Evolutionary conservation across 2,888 invertebrate genomes (phyloP).

Genomic region (Labia minor): DNA sequence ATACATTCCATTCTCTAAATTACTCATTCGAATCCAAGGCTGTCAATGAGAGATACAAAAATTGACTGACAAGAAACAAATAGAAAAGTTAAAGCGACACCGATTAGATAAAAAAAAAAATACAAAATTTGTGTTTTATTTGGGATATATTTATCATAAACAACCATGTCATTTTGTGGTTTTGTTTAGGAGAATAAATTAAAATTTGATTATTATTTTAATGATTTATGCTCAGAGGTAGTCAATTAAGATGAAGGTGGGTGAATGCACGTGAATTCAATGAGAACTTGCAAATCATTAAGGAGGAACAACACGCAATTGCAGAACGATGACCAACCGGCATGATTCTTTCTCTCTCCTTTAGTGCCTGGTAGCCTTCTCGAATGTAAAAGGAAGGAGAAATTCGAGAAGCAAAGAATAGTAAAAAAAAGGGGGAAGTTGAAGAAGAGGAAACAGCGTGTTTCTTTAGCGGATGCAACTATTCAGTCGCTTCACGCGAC

Average conservation of each 20-base stretch:
- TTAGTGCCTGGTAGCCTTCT: too few species aligned
- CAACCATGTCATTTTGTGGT: not conserved
- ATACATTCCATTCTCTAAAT: too few species aligned
- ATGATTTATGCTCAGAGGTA: not conserved
- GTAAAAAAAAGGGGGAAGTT: not conserved
- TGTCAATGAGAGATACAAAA: too few species aligned
- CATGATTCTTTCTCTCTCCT: not conserved
- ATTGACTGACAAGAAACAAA: too few species aligned
- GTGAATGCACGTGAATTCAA: not conserved
- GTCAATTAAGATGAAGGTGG: not conserved
- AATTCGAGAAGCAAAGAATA: not conserved
- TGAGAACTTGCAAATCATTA: not conserved
- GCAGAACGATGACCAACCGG: not conserved
- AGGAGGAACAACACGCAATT: not conserved
- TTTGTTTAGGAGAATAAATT: not conserved
- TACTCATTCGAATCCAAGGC: too few species aligned
- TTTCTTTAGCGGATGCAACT: not conserved
- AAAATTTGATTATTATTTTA: not conserved
- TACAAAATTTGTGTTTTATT: too few species aligned
- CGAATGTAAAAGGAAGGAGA: too few species aligned
- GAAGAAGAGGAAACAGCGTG: not conserved
- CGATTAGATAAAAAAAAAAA: too few species aligned
- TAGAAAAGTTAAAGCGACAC: too few species aligned
- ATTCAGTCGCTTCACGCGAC: not conserved
- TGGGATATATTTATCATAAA: too few species aligned